A percentile compares a stretch with the other conserved stretches of the same genome.
These are phyloP conservation scores for Drosophila leonis DNA, from an alignment of 2,888 invertebrate genomes.

Conservation along the genomic window DNA sequence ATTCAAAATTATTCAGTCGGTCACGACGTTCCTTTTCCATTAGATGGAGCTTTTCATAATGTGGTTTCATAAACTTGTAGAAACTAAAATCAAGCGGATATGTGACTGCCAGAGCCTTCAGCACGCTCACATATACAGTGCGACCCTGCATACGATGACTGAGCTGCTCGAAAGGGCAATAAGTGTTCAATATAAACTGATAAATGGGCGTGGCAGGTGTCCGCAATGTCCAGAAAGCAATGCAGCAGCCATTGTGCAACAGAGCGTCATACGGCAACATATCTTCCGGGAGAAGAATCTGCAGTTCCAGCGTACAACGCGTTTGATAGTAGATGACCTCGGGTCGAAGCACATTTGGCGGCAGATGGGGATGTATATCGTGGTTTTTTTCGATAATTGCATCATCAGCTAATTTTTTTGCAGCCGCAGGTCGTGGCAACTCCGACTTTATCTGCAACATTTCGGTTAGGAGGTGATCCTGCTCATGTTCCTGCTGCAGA, in stretches of 20 bases:
- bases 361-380: not conserved
- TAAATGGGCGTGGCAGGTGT: not conserved
- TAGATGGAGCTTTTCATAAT: conserved; percentile 41
- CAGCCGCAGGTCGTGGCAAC: not conserved
- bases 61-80: conserved; percentile 55
- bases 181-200: conserved; percentile 44
- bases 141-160: conserved; percentile 45
- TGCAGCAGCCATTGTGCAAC: conserved; percentile 27
- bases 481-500: not conserved
- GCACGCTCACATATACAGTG: conserved; percentile 53
- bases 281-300: conserved; percentile 49
- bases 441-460: not conserved
- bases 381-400: not conserved
- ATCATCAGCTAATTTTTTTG: not conserved
- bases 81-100: conserved; percentile 54
- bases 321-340: conserved; percentile 63
- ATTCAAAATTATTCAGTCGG: conserved; percentile 19
- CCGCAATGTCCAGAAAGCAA: conserved; percentile 34
- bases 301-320: conserved; percentile 46
- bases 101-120: conserved; percentile 19
- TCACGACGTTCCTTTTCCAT: conserved; percentile 24
- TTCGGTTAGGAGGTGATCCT: not conserved
- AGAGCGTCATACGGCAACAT: conserved; percentile 26
- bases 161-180: conserved; percentile 16
- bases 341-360: conserved; percentile 33